Percentiles rank a stretch among this genome's conserved stretches.
These are phyloP conservation scores for Spea multiplicata DNA, from an alignment of 2,113 vertebrate species.

Conservation along the genomic window DNA sequence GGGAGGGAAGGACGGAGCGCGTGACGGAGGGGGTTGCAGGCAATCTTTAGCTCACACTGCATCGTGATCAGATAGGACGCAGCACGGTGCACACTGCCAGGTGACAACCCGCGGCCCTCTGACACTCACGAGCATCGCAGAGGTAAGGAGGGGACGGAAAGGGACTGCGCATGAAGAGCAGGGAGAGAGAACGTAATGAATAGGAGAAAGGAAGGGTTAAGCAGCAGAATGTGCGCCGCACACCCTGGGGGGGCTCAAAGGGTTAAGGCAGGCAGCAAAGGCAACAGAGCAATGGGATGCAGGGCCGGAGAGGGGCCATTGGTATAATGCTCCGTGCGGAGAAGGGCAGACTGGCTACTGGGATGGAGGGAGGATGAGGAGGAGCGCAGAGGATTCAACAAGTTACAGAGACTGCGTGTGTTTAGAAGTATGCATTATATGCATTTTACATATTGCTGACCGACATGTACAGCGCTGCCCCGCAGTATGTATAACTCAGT, in stretches of 20 bases:
- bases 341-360: not conserved
- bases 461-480: too few species aligned
- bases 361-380: not conserved
- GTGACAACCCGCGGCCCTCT: not conserved
- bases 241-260: too few species aligned
- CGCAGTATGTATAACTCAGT: too few species aligned
- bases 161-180: not conserved
- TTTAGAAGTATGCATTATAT: too few species aligned
- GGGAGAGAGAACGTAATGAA: not conserved
- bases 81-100: not conserved
- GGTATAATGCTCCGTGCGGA: too few species aligned
- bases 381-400: not conserved
- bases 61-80: not conserved
- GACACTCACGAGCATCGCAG: not conserved
- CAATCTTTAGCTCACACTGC: not conserved
- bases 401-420: too few species aligned
- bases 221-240: too few species aligned
- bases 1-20: not conserved
- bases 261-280: too few species aligned
- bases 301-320: too few species aligned
- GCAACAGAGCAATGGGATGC: too few species aligned
- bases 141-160: not conserved
- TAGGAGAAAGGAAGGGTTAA: too few species aligned
- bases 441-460: too few species aligned
- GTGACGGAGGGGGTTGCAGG: not conserved